Evolutionary conservation across 37 sponge, comb jelly and placozoan species (phyloP).

Genomic region (Crambe crambe): DNA sequence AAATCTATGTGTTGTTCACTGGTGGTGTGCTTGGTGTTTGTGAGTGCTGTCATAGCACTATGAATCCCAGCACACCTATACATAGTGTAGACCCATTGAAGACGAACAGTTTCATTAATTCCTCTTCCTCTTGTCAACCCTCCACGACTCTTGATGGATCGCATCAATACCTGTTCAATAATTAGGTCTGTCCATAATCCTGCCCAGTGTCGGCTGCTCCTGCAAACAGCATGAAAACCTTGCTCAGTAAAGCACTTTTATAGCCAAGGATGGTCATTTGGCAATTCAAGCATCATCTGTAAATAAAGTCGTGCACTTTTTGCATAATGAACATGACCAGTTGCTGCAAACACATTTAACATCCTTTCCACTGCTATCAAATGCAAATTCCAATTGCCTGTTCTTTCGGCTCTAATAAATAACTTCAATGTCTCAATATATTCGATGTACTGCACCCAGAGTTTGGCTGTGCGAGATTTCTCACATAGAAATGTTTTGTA

Average conservation of each 20-base stretch:
- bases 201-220: constrained; percentile 33
- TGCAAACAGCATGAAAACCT: constrained; percentile 40
- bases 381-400: constrained; percentile 26
- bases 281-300: constrained; percentile 36
- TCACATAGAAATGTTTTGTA: constrained; percentile 24
- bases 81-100: constrained; percentile 38
- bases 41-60: constrained; percentile 38
- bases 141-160: constrained; percentile 42
- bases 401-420: constrained; percentile 55
- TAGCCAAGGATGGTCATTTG: constrained; percentile 13
- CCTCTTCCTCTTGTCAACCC: constrained; percentile 47
- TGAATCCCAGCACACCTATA: constrained; percentile 34
- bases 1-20: constrained; percentile 28
- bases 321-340: constrained; percentile 41
- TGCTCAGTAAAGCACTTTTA: constrained; percentile 35
- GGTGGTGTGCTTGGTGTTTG: constrained; percentile 15
- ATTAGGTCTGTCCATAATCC: constrained; percentile 38
- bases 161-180: constrained; percentile 48
- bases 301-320: constrained; percentile 43
- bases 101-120: constrained; percentile 24
- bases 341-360: constrained; percentile 35
- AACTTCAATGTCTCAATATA: constrained; percentile 31
- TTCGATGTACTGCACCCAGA: constrained; percentile 37
- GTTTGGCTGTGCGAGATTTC: constrained; percentile 16
- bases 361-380: constrained; percentile 26